Percentiles rank a stretch among this genome's conserved stretches.
These are phyloP conservation scores for Periophthalmodon schlosseri DNA, from an alignment of 2,113 vertebrate species.

Conservation along the genomic window DNA sequence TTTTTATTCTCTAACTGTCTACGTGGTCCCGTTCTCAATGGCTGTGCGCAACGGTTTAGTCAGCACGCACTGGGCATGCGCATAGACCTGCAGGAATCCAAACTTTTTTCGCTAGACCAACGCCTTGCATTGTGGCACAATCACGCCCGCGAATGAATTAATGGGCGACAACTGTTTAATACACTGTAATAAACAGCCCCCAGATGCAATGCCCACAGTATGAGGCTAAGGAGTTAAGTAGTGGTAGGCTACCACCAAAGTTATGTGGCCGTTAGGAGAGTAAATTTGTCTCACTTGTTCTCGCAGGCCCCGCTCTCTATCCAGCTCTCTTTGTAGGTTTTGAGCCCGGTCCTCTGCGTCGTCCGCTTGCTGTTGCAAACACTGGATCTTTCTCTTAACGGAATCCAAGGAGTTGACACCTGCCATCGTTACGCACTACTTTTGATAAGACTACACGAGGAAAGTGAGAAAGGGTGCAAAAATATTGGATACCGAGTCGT, in stretches of 20 bases:
- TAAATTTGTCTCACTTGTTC: slow-evolving; percentile 87
- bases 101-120: slow-evolving; percentile 68
- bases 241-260: neutral
- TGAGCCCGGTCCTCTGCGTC: slow-evolving; percentile 93
- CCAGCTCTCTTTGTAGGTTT: slow-evolving; percentile 88
- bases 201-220: neutral
- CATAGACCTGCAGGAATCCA: slow-evolving; percentile 57
- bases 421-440: slow-evolving; percentile 77
- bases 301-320: slow-evolving; percentile 90
- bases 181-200: neutral
- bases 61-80: slow-evolving; percentile 54
- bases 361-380: slow-evolving; percentile 96
- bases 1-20: slow-evolving; percentile 19
- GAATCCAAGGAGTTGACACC: slow-evolving; percentile 91
- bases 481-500: neutral
- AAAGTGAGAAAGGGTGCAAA: slow-evolving; percentile 42
- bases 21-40: slow-evolving; percentile 52
- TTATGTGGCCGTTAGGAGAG: neutral
- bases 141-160: slow-evolving; percentile 66
- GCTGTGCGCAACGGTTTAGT: slow-evolving; percentile 26
- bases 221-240: rapidly evolving
- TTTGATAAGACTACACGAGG: slow-evolving; percentile 38
- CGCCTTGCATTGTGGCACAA: slow-evolving; percentile 73
- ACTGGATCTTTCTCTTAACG: slow-evolving; percentile 97
- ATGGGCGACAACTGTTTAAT: neutral